Percentiles rank a stretch among this genome's conserved stretches.
phyloP scores from a whole-genome alignment of 2,797 vertebrate genomes.

The Myiotriccus ornatus region DNA sequence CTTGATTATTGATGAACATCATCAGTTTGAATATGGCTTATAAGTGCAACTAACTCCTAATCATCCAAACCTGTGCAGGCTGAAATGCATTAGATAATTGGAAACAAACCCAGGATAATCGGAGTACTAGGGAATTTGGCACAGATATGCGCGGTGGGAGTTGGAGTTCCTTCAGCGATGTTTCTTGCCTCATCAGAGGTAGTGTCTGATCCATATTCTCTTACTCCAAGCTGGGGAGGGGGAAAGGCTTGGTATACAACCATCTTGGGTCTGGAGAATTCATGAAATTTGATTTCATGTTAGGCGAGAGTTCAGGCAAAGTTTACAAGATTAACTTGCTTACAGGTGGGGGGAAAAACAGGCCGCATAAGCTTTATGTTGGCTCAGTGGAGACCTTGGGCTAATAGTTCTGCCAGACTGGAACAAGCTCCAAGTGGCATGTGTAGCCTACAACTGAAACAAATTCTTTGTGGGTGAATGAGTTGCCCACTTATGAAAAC shows the following conservation, averaged over 20 bases:
- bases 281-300: background rate
- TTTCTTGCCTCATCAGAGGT: background rate
- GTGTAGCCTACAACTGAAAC: background rate
- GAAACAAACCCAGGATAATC: background rate
- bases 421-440: background rate
- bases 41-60: background rate
- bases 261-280: background rate
- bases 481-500: background rate
- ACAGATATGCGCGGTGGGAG: rapidly evolving
- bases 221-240: rapidly evolving
- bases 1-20: background rate
- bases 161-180: background rate
- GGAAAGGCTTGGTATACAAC: background rate
- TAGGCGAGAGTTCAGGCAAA: background rate
- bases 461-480: background rate
- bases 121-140: background rate
- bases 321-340: background rate
- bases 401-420: background rate
- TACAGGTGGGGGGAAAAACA: background rate
- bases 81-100: background rate
- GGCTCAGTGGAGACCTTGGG: background rate
- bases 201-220: background rate
- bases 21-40: background rate
- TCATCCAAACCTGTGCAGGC: background rate
- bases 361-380: background rate